Evolutionary conservation across 1,140 invertebrate species (phyloP), one percentile per base, ranked within the genome.

Genomic region (Psix sp.): DNA sequence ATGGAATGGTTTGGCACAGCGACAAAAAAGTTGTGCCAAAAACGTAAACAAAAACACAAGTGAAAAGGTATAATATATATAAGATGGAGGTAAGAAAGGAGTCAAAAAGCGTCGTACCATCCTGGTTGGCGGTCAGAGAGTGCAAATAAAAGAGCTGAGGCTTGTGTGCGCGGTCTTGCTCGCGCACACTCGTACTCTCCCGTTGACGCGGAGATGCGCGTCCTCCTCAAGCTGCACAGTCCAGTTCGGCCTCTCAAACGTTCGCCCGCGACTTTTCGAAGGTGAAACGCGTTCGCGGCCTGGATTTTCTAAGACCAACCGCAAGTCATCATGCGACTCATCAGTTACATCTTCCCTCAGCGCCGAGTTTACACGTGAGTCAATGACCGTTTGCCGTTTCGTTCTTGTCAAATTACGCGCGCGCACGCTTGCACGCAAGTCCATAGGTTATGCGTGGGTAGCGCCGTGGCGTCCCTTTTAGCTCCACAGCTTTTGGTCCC

Each of bases 361-460:
- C 82, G 80, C 43, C 84, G 85, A 18, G 77, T 77, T 5, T 86
- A 86, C 74, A 80, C 84, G 85, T 86, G 82, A 86, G 85, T 83
- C 36, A 57, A 68, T 33, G 38, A 17, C 31, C 59, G 40, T 70
- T 56, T 57, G 20, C 16, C 1, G 5, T 54, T 56, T 24, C 16
- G 1, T 33, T 24, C 52, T 56, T 49, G 63, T 29, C 52, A 38
- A 43, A 43, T 71, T 78, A 76, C 56, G 68, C 77, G 77, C 46
- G 36, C 36, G 24, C 35, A 76, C 56, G 68, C 77, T 76, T 39
- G 36, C 36, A 17, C 35, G 40, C 40, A 17, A 38, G n/a, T n/a
- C n/a, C 39, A 13, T 16, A 70, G 54, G 52, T 67, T 67, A 60
- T 31, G 26, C 43, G 48, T 39, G 18, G 18, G 31, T n/a, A n/a